Evolutionary conservation across 1,140 invertebrate species (phyloP).

Genomic region (Hyles vespertilio): DNA sequence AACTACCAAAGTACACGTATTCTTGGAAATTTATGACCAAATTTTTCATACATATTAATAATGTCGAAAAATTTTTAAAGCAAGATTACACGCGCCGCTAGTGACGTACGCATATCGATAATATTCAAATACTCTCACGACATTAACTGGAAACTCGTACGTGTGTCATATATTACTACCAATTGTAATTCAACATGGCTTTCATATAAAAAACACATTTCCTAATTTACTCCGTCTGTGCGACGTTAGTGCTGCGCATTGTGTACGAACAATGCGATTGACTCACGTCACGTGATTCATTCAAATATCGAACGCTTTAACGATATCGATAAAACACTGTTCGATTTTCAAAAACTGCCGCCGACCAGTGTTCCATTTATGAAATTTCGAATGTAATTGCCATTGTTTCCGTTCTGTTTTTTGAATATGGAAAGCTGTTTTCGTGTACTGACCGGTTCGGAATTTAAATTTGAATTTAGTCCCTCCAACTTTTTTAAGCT

Average conservation of each 20-base stretch:
- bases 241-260: constrained; percentile 33
- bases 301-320: constrained; percentile 49
- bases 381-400: constrained; percentile 4
- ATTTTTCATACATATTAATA: no score
- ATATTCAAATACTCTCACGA: constrained; percentile 58
- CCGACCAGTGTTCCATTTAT: background rate
- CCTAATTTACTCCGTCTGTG: constrained; percentile 62
- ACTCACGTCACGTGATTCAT: constrained; percentile 66
- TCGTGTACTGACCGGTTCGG: background rate
- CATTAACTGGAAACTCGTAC: constrained; percentile 60
- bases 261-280: constrained; percentile 63
- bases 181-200: constrained; percentile 65
- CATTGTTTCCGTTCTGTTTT: constrained; percentile 2
- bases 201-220: constrained; percentile 72
- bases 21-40: no score
- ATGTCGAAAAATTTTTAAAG: no score
- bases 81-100: constrained; percentile 8
- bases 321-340: constrained; percentile 24
- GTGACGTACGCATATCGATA: constrained; percentile 3
- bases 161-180: constrained; percentile 52
- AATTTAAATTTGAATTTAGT: no score
- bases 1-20: no score
- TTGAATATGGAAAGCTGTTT: background rate
- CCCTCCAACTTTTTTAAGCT: no score
- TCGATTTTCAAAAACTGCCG: constrained; percentile 18